Evolutionary conservation across 2,797 vertebrate genomes (phyloP), one percentile per base, ranked within the genome.

Genomic region (Pempheris klunzingeri): DNA sequence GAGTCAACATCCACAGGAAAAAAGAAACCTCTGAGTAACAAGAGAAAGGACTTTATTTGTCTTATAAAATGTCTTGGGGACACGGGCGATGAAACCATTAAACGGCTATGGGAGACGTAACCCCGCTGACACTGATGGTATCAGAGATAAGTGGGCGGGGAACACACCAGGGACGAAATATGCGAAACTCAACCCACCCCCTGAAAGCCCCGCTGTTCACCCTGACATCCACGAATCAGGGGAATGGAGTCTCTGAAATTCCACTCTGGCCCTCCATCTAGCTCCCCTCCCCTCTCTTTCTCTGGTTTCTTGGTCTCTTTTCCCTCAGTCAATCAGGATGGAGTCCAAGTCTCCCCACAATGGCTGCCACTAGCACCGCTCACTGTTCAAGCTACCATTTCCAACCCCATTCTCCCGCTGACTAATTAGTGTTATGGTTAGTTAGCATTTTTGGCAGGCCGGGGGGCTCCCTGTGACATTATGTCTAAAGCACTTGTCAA

Each of bases 351-450:
- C 82, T 90, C 73, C 82, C 87, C 85, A 85, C 84, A 88, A 87
- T 83, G 80, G 76, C 86, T 43, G 14, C 78, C 87, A 81, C 80
- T 75, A 77, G 80, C 50, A 44, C 85, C 14, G 41, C 85, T 82
- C 71, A 67, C 84, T 67, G 78, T 78, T 90, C 67, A 77, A 77
- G 85, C 87, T 88, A 86, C 86, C 83, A 89, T 92, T 92, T 88
- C 85, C 86, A 88, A 79, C 39, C 76, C 73, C 75, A 75, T 90
- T 92, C 87, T 92, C 83, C 86, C 18, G 57, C 85, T 90, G 91
- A 92, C 88, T 94, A 93, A 95, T 94, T 94, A 89, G 80, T 93
- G 91, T 94, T 93, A 93, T 93, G 92, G 91, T 91, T 93, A 91
- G 89, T 94, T 94, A 91, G 90, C 87, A 83, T 91, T 93, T 92